phyloP scores from a whole-genome alignment of 2,113 vertebrate species.

The Hylia prasina region DNA sequence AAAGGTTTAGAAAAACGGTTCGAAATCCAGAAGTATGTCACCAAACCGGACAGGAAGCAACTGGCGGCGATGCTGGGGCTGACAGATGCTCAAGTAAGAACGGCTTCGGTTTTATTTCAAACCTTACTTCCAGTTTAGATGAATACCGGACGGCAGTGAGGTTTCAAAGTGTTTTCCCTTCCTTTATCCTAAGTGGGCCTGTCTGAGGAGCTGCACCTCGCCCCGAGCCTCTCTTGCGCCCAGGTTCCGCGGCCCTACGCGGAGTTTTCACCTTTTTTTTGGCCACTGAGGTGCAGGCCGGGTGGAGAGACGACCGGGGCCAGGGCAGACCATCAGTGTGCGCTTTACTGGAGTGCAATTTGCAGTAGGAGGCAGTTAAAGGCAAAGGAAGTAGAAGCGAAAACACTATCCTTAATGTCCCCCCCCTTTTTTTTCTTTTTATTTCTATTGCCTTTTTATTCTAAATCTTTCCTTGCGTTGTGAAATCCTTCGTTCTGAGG shows the following conservation, averaged over 20 bases:
- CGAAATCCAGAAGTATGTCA: slow-evolving; percentile 98
- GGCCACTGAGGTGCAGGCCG: neutral
- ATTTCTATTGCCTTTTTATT: neutral
- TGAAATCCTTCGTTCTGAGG: slow-evolving; percentile 64
- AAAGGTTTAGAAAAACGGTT: slow-evolving; percentile 98
- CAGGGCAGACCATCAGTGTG: neutral
- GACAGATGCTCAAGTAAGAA: slow-evolving; percentile 93
- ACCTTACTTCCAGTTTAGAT: neutral
- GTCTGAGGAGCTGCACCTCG: neutral
- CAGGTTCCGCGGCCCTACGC: neutral
- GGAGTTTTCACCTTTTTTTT: slow-evolving; percentile 19
- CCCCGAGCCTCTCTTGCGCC: neutral
- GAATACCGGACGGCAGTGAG: neutral
- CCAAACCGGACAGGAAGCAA: slow-evolving; percentile 97
- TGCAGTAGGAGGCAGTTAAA: slow-evolving; percentile 42
- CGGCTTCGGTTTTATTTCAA: neutral
- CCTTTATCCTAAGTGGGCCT: neutral
- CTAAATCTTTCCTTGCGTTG: slow-evolving; percentile 28
- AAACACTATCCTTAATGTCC: neutral
- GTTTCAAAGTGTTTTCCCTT: neutral
- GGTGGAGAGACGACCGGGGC: neutral
- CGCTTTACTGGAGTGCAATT: neutral
- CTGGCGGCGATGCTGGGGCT: slow-evolving; percentile 96
- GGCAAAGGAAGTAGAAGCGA: slow-evolving; percentile 46
- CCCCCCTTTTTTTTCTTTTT: neutral